Evolutionary conservation across 2,797 vertebrate genomes (phyloP).

Genomic region (Coreius guichenoti): DNA sequence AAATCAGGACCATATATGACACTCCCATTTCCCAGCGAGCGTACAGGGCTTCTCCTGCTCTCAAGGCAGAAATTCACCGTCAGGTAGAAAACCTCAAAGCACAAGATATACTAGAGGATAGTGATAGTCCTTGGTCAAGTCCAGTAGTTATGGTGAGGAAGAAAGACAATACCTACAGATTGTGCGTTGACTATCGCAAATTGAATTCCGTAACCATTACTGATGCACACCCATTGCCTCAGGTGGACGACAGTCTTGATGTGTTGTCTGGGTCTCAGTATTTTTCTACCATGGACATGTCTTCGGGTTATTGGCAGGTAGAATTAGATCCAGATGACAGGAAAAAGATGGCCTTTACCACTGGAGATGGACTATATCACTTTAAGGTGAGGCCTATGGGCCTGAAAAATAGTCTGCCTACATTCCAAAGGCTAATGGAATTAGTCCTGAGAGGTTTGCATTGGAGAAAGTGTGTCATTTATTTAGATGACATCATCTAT

Average conservation of each 20-base stretch:
- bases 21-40: neutral
- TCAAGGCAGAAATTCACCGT: slow-evolving; percentile 2
- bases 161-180: slow-evolving; percentile 27
- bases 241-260: slow-evolving; percentile 34
- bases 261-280: slow-evolving; percentile 24
- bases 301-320: slow-evolving; percentile 49
- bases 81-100: slow-evolving; percentile 18
- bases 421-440: slow-evolving; percentile 55
- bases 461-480: slow-evolving; percentile 53
- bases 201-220: slow-evolving; percentile 37
- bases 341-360: slow-evolving; percentile 52
- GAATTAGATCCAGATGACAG: slow-evolving; percentile 32
- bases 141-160: slow-evolving; percentile 27
- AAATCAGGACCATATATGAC: neutral
- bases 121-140: slow-evolving; percentile 39
- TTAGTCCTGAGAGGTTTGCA: slow-evolving; percentile 51
- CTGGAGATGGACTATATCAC: slow-evolving; percentile 42
- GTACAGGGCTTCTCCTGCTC: neutral
- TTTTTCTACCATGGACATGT: slow-evolving; percentile 48
- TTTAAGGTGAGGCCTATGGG: slow-evolving; percentile 56
- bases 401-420: slow-evolving; percentile 49
- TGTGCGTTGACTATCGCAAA: slow-evolving; percentile 33
- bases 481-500: slow-evolving; percentile 48
- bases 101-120: slow-evolving; percentile 27
- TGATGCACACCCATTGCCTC: slow-evolving; percentile 20